Base-by-base conservation (phyloP, 2,888 invertebrate species). In the Scotopteryx bipunctaria region DNA sequence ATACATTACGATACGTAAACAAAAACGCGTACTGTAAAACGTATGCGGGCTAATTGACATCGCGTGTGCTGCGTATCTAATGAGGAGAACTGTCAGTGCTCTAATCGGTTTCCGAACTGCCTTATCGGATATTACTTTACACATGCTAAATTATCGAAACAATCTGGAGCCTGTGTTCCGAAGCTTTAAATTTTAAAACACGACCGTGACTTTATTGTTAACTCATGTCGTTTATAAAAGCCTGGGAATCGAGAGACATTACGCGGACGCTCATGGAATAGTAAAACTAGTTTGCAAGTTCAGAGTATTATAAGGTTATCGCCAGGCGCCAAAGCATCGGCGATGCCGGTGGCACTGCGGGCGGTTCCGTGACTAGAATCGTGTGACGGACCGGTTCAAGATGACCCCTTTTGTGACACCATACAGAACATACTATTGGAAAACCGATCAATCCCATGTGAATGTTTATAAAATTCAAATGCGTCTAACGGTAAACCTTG, bases 321-420 rank as follows among this genome's bases (percentile, higher is more conserved):
- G 75, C 67, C 71, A 71, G 81, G 79, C 78, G 73, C 73, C 69
- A 57, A 59, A 61, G 68, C 68, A 80, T 84, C 75, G 66, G 60
- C 69, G 61, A 86, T 86, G 86, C 89, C 87, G 86, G 86, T 86
- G 81, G 78, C 75, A 73, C 71, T 63, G 76, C 73, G 75, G 63
- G 76, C 56, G 59, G 59, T 64, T 61, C 76, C 88, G 86, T 88
- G 88, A 86, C 83, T 76, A 63, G 84, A 83, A 85, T 87, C 69
- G 71, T 75, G 70, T 78, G 69, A 70, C 69, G 73, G 81, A 81
- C 81, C 78, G 79, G 81, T 79, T 76, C 69, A 73, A 78, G 76
- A 81, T 78, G 76, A 69, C 68, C 71, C 74, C 76, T 76, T 79
- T 78, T 75, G 67, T 75, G 71, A 66, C 63, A 63, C 59, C 67